These are phyloP conservation scores for Sylvia atricapilla DNA, from an alignment of 2,113 vertebrate genomes.

Conservation along the genomic window DNA sequence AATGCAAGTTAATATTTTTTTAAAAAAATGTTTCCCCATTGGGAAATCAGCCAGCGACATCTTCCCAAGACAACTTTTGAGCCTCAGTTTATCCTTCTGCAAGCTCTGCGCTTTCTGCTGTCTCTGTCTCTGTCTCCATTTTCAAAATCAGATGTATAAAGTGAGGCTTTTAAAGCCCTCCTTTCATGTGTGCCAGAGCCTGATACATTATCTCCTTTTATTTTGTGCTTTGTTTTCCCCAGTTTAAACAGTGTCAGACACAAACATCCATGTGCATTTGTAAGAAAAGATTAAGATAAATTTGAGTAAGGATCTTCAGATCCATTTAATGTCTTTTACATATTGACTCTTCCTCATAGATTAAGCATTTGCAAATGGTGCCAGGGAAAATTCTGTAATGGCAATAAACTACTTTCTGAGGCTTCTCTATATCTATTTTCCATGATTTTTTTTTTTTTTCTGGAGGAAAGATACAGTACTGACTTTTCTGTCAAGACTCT, in stretches of 20 bases:
- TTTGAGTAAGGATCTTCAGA: neutral
- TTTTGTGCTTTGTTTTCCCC: neutral
- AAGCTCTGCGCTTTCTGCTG: constrained; percentile 25
- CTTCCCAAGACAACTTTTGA: neutral
- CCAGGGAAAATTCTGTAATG: constrained; percentile 29
- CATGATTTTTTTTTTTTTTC: neutral
- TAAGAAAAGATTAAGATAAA: constrained; percentile 22
- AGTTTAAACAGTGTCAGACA: neutral
- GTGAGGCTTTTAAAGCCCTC: neutral
- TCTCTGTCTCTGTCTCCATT: neutral
- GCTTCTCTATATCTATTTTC: constrained; percentile 32
- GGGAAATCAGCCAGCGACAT: neutral
- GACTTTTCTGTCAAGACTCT: neutral
- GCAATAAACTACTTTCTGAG: constrained; percentile 23
- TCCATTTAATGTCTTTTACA: constrained; percentile 12
- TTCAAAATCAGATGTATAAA: neutral
- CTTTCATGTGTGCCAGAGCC: neutral
- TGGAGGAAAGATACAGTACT: neutral
- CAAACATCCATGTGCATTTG: accelerated
- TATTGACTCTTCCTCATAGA: neutral
- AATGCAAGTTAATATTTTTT: neutral
- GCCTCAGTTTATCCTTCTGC: neutral
- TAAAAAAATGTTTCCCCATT: neutral
- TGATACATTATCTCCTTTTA: neutral
- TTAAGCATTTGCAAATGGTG: neutral